A percentile compares a stretch with the other conserved stretches of the same genome.
phyloP scores from a whole-genome alignment of 2,113 vertebrate species.

The Carassius auratus region DNA sequence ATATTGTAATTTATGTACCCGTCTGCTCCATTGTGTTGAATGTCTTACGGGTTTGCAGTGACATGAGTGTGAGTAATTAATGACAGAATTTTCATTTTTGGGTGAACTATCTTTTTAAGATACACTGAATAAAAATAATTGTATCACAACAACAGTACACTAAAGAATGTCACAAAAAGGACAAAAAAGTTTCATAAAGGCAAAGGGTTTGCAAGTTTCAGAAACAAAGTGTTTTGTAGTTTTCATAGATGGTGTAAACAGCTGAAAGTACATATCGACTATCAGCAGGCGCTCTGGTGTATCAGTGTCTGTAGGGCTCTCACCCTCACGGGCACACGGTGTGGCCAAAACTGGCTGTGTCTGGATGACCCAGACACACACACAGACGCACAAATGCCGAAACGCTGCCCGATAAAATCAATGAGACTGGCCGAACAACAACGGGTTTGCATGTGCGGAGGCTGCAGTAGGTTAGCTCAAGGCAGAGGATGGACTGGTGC shows the following conservation, averaged over 20 bases:
- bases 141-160: not conserved
- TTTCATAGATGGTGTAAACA: not conserved
- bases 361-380: slow-evolving; percentile 49
- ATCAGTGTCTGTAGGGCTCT: slow-evolving; percentile 31
- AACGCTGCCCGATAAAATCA: slow-evolving; percentile 69
- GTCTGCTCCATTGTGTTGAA: no score
- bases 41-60: no score
- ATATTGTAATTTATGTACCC: no score
- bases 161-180: not conserved
- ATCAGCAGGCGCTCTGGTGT: slow-evolving; percentile 4
- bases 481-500: slow-evolving; percentile 12
- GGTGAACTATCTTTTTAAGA: no score
- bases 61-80: no score
- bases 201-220: not conserved
- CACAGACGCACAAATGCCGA: slow-evolving; percentile 20
- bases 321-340: not conserved
- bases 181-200: not conserved
- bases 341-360: slow-evolving; percentile 66
- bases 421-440: slow-evolving; percentile 67
- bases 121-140: not conserved
- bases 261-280: slow-evolving; percentile 4
- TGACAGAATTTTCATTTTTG: no score
- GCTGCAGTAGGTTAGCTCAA: slow-evolving; percentile 28
- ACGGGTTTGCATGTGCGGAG: slow-evolving; percentile 30
- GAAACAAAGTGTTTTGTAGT: slow-evolving; percentile 1